Evolutionary conservation across 2,113 vertebrate genomes (phyloP).

Genomic region (Meleagris gallopavo): DNA sequence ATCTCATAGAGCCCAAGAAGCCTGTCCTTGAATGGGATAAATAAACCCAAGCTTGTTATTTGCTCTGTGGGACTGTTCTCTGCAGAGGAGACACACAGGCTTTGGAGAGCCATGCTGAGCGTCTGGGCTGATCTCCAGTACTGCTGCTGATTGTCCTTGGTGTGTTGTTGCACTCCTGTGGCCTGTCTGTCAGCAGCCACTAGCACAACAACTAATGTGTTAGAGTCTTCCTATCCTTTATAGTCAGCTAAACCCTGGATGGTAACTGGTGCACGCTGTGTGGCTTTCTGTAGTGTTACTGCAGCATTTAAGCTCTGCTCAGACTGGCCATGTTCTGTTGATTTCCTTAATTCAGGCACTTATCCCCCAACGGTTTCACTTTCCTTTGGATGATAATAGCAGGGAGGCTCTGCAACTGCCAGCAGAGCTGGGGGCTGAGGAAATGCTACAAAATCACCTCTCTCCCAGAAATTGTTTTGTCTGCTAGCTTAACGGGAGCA

Average conservation of each 20-base stretch:
- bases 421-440: not conserved
- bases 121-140: not conserved
- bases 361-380: not conserved
- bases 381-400: not conserved
- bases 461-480: constrained; percentile 19
- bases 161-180: not conserved
- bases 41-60: not conserved
- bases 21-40: not conserved
- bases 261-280: accelerated
- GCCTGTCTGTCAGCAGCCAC: accelerated
- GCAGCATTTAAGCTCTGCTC: not conserved
- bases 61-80: not conserved
- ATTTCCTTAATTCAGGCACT: not conserved
- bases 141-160: accelerated
- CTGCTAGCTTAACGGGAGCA: not conserved
- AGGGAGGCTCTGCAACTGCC: not conserved
- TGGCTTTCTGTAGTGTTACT: accelerated
- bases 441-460: not conserved
- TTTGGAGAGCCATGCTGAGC: not conserved
- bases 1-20: not conserved
- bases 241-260: not conserved
- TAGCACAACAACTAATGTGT: not conserved
- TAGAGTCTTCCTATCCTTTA: not conserved
- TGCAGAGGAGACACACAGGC: accelerated
- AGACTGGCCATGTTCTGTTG: not conserved